Percentiles rank a stretch among this genome's conserved stretches.
These are phyloP conservation scores for Griposia aprilina DNA, from an alignment of 2,888 invertebrate genomes.

Conservation along the genomic window DNA sequence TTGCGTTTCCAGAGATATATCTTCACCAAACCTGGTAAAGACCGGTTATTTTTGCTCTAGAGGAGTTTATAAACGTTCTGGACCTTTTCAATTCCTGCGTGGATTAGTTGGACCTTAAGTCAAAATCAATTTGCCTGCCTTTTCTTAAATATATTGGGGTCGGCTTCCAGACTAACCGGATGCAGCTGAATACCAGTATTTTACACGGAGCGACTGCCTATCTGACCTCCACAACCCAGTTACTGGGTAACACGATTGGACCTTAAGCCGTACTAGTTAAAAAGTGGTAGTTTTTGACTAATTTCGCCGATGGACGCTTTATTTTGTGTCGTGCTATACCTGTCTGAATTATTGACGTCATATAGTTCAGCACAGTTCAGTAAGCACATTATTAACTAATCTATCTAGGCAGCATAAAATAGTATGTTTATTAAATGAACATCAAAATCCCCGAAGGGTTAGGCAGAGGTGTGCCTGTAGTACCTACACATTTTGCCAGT, in stretches of 20 bases:
- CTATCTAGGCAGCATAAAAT: neutral
- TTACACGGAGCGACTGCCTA: neutral
- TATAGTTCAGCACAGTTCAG: constrained; percentile 33
- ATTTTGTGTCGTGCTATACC: constrained; percentile 22
- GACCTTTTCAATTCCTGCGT: neutral
- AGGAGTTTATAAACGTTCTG: neutral
- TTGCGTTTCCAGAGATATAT: neutral
- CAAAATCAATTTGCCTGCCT: neutral
- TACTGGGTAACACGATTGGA: neutral
- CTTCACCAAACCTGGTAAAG: neutral
- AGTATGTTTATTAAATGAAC: neutral
- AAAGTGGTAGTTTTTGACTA: neutral
- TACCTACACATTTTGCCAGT: neutral
- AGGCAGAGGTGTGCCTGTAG: neutral
- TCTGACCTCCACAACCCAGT: neutral
- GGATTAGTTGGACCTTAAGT: neutral
- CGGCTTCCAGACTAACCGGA: neutral
- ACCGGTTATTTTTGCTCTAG: neutral
- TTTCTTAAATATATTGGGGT: neutral
- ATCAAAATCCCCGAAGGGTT: neutral
- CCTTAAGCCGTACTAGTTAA: neutral
- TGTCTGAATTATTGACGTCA: constrained; percentile 62
- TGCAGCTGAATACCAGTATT: neutral
- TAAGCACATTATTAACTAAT: constrained; percentile 7
- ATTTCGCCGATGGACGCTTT: neutral